Conservation (phyloP, 2,888 invertebrate genomes). For the Autographa gamma region DNA sequence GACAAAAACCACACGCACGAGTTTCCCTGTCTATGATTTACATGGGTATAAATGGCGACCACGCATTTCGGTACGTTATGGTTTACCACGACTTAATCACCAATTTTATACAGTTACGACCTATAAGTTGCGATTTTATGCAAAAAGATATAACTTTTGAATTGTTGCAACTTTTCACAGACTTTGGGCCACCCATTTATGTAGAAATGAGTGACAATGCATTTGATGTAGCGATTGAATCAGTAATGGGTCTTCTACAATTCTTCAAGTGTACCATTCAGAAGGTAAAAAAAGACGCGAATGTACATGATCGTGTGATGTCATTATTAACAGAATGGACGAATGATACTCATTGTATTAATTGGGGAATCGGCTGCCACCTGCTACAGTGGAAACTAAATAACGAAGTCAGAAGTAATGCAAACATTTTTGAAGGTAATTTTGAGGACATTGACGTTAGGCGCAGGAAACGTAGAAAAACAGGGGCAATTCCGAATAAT, state of each 20-base stretch:
- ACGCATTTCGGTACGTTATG: conserved; percentile 27
- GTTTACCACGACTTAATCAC: conserved; percentile 32
- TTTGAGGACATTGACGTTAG: background rate
- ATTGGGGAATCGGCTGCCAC: conserved; percentile 39
- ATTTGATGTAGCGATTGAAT: conserved; percentile 20
- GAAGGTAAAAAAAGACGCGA: background rate
- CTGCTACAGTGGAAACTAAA: conserved; percentile 28
- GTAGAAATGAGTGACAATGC: conserved; percentile 1
- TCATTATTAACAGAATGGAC: conserved; percentile 20
- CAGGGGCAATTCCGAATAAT: no score
- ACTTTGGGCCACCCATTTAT: conserved; percentile 42
- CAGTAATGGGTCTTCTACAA: conserved; percentile 21
- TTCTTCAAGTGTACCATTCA: background rate
- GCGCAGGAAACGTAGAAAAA: background rate
- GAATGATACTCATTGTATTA: background rate
- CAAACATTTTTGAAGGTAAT: conserved; percentile 2
- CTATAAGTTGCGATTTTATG: conserved; percentile 8
- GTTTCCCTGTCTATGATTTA: conserved; percentile 18
- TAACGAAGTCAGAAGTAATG: background rate
- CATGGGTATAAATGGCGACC: background rate
- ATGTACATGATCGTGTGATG: background rate
- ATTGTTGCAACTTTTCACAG: conserved; percentile 43
- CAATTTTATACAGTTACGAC: conserved; percentile 37
- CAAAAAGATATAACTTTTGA: conserved; percentile 28
- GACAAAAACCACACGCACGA: conserved; percentile 19